phyloP scores from a whole-genome alignment of 2,797 vertebrate genomes.

The Picus viridis region DNA sequence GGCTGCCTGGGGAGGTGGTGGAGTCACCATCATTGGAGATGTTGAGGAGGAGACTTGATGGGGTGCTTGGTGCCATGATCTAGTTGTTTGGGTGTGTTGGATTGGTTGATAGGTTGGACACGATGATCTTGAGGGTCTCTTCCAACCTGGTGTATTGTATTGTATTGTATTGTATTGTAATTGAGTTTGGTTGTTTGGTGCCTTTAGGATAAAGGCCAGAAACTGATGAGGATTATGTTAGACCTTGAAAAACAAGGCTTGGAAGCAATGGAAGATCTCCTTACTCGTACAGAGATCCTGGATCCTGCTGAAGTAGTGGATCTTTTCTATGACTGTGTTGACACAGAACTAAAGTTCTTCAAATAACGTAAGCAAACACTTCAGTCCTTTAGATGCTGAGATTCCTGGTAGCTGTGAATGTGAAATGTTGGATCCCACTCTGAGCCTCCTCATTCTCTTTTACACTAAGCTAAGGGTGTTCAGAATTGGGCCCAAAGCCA shows the following conservation, averaged over 20 bases:
- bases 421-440: background rate
- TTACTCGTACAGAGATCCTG: conserved; percentile 72
- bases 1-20: no score
- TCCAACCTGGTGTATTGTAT: no score
- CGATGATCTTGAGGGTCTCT: no score
- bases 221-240: conserved; percentile 80
- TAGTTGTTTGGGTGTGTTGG: no score
- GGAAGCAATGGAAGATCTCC: conserved; percentile 84
- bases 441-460: background rate
- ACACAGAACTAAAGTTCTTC: conserved; percentile 87
- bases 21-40: no score
- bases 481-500: background rate
- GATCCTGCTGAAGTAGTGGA: conserved; percentile 82
- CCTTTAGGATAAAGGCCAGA: conserved; percentile 79
- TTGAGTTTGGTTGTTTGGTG: conserved; percentile 11
- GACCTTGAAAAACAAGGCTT: conserved; percentile 84
- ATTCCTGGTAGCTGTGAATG: conserved; percentile 33
- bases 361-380: conserved; percentile 78
- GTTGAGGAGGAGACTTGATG: no score
- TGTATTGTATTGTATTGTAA: background rate
- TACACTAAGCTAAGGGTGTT: background rate
- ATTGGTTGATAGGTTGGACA: no score
- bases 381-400: conserved; percentile 36
- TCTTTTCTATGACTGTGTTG: conserved; percentile 87
- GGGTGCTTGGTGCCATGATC: no score